phyloP scores from a whole-genome alignment of 1,140 invertebrate species.

The Drosophila albomicans region DNA sequence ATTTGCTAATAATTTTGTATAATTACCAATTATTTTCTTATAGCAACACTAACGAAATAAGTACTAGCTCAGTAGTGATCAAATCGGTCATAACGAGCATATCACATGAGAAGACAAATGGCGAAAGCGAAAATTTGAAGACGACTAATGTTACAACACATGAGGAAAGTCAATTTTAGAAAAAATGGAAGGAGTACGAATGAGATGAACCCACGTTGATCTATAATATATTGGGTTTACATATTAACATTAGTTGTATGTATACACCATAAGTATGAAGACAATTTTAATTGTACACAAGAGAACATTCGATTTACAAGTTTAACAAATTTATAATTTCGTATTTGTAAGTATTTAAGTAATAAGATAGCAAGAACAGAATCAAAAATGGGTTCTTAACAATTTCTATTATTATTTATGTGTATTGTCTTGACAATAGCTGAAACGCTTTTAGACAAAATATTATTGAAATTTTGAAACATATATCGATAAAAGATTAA shows the following conservation, averaged over 20 bases:
- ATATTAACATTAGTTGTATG: slow-evolving; percentile 4
- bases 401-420: slow-evolving; percentile 20
- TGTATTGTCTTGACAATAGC: slow-evolving; percentile 9
- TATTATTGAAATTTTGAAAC: slow-evolving; percentile 23
- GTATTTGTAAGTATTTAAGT: neutral
- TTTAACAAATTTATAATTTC: neutral
- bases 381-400: slow-evolving; percentile 8
- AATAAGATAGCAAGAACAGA: slow-evolving; percentile 2
- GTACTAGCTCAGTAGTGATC: slow-evolving; percentile 81
- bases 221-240: slow-evolving; percentile 10
- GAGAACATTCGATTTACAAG: neutral
- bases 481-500: slow-evolving; percentile 36
- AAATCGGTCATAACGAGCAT: slow-evolving; percentile 84
- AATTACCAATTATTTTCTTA: slow-evolving; percentile 8
- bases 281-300: neutral
- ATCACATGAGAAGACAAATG: slow-evolving; percentile 81
- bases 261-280: neutral
- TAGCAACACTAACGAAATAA: slow-evolving; percentile 81
- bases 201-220: neutral
- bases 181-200: neutral
- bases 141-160: slow-evolving; percentile 72
- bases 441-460: slow-evolving; percentile 8
- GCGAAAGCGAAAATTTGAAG: slow-evolving; percentile 72
- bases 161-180: slow-evolving; percentile 81
- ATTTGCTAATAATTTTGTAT: neutral